These are phyloP conservation scores for Cerastis leucographa DNA, from an alignment of 2,888 invertebrate species.

Conservation along the genomic window DNA sequence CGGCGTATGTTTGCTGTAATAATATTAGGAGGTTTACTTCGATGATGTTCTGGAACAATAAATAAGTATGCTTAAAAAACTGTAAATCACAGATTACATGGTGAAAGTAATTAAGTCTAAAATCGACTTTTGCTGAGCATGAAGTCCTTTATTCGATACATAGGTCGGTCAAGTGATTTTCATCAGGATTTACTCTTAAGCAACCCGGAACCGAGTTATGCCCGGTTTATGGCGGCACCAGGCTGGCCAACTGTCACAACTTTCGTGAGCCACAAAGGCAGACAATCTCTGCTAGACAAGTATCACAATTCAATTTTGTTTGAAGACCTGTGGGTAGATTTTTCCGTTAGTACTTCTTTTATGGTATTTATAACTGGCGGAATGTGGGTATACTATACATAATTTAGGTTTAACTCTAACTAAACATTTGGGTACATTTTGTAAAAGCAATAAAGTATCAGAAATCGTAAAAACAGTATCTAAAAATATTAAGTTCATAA, in stretches of 20 bases:
- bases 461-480: not conserved
- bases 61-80: not conserved
- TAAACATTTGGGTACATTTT: not conserved
- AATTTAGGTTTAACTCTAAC: not conserved
- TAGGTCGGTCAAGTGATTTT: not conserved
- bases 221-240: not conserved
- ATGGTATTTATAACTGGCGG: not conserved
- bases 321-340: too few relatives aligned
- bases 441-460: not conserved
- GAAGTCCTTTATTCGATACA: not conserved
- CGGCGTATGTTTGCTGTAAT: slow-evolving; percentile 31
- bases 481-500: not conserved
- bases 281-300: too few relatives aligned
- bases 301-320: too few relatives aligned
- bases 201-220: not conserved
- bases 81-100: too few relatives aligned
- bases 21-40: slow-evolving; percentile 7
- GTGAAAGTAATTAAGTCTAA: not conserved
- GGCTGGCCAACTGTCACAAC: not conserved
- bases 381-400: not conserved
- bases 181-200: not conserved
- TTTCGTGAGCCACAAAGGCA: too few relatives aligned
- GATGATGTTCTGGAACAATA: slow-evolving; percentile 1
- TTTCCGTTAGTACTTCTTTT: too few relatives aligned
- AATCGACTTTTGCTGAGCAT: not conserved